A percentile compares a stretch with the other conserved stretches of the same genome.
Evolutionary conservation across 2,888 invertebrate genomes (phyloP).

Genomic region (Chydorus sphaericus): DNA sequence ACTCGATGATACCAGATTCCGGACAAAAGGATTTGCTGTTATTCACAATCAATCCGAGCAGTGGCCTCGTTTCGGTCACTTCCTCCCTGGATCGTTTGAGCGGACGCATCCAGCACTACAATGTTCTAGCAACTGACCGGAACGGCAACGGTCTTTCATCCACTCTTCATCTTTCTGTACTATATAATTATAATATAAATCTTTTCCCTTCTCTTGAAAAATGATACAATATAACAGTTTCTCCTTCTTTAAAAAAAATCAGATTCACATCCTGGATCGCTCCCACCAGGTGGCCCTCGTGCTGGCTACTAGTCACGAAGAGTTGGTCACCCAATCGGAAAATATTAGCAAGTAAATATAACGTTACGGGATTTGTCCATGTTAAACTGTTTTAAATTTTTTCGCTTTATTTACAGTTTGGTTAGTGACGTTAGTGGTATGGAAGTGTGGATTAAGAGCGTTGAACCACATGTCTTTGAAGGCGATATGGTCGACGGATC

Average conservation of each 20-base stretch:
- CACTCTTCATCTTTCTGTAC: constrained; percentile 71
- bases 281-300: constrained; percentile 10
- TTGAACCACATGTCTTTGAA: constrained; percentile 60
- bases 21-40: constrained; percentile 28
- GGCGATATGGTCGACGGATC: constrained; percentile 43
- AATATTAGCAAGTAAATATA: constrained; percentile 2
- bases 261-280: constrained; percentile 9
- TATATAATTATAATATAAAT: background rate
- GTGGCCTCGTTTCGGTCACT: constrained; percentile 58
- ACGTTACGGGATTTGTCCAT: background rate
- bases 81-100: constrained; percentile 50
- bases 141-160: constrained; percentile 66
- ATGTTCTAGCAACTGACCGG: constrained; percentile 72
- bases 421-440: constrained; percentile 58
- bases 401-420: constrained; percentile 31
- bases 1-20: constrained; percentile 37
- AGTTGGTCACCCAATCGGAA: background rate
- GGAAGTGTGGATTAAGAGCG: constrained; percentile 58
- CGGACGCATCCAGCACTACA: constrained; percentile 66
- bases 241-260: background rate
- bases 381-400: background rate
- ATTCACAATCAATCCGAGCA: constrained; percentile 59
- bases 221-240: background rate
- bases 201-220: background rate
- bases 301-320: background rate